Base-by-base conservation (phyloP, 2,888 invertebrate genomes). In the Agrypnus murinus region DNA sequence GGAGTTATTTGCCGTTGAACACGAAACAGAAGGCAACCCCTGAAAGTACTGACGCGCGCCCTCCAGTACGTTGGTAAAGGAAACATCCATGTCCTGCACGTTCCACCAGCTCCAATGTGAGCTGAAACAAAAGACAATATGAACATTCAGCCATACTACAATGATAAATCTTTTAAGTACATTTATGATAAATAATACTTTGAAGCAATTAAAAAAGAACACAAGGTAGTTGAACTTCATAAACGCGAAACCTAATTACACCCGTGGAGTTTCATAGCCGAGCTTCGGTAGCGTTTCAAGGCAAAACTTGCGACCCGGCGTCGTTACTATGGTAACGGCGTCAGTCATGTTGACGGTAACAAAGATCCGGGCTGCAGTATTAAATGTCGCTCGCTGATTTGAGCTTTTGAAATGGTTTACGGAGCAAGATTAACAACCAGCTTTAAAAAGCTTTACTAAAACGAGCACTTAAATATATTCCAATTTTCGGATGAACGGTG, bases 41-140 rank as follows among this genome's bases (percentile, higher is more conserved):
- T 93, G 92, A 86, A 93, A 93, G 87, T 92, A 93, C 88, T 93
- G 93, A 85, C 93, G 92, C 85, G 92, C 92, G 87, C 92, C 93
- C 90, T 93, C 92, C 90, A 93, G 88, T 87, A 93, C 92, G 91
- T 93, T 93, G 87, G 91, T 92, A 87, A 88, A 90, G 87, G 90
- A 89, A 86, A 90, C 91, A 89, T 93, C 93, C 93, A 93, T 93
- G 88, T 89, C 91, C 88, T 87, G 85, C 84, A 84, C 84, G 82
- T 78, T 66, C 55, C 67, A 71, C 64, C 71, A 59, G 71, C 71
- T 68, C 67, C 53, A 71, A 58, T 36, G 10, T 55, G 72, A 65
- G 65, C 72, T 72, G 65, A 32, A 72, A 72, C 60, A 68, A 68
- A 59, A 58, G 55, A 68, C 0, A 50, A 31, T n/a, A n/a, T n/a